Conservation (phyloP, 2,797 vertebrate species). For the Enteromius viviparus region DNA sequence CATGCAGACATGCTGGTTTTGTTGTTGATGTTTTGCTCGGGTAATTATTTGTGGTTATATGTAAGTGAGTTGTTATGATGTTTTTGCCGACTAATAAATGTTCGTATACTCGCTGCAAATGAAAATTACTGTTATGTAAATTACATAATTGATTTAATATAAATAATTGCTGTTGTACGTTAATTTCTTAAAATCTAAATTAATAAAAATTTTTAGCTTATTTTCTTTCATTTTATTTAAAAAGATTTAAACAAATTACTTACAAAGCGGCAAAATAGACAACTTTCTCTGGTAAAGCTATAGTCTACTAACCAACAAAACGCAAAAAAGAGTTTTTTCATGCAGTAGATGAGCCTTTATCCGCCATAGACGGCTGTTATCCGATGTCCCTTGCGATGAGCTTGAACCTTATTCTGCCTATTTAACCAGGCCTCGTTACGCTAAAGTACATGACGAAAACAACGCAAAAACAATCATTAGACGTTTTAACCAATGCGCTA, state of each 20-base stretch:
- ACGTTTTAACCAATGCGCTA: constrained; percentile 6
- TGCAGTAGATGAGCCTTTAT: constrained; percentile 44
- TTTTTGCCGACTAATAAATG: neutral
- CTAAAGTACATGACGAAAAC: constrained; percentile 11
- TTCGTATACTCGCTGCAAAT: neutral
- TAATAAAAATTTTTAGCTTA: neutral
- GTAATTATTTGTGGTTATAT: neutral
- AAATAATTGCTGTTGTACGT: neutral
- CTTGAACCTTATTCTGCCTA: constrained; percentile 37
- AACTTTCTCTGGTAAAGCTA: neutral
- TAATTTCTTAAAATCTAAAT: neutral
- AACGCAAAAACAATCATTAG: constrained; percentile 18
- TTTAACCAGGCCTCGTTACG: constrained; percentile 42
- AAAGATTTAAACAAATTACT: neutral
- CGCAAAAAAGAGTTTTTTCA: neutral
- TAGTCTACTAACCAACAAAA: constrained; percentile 19
- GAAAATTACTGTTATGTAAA: neutral
- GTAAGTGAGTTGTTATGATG: neutral
- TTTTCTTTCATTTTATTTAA: neutral
- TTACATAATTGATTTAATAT: neutral
- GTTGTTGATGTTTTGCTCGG: neutral
- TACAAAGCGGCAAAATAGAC: neutral
- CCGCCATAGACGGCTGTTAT: constrained; percentile 37
- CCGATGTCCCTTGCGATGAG: constrained; percentile 37
- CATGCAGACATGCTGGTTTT: neutral